These are phyloP conservation scores for Hydriomena furcata DNA, from an alignment of 2,888 invertebrate species.

Conservation along the genomic window DNA sequence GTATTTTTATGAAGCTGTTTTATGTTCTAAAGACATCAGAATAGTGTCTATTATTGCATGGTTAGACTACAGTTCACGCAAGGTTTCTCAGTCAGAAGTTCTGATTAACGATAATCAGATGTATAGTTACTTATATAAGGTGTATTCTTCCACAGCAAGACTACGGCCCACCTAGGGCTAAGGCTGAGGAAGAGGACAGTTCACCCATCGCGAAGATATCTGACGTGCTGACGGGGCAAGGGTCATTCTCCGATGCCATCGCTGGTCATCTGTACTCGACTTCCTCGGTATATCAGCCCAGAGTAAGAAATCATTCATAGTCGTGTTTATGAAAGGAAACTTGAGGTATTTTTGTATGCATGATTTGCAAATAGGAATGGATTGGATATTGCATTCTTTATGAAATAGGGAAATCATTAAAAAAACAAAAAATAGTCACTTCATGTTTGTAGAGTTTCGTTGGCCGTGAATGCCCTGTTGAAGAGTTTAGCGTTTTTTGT, in stretches of 20 bases:
- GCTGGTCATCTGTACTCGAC: slow-evolving; percentile 67
- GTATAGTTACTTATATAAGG: background rate
- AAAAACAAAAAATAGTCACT: too few species aligned
- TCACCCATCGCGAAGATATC: slow-evolving; percentile 61
- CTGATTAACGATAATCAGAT: background rate
- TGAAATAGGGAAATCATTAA: too few species aligned
- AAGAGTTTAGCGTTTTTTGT: too few species aligned
- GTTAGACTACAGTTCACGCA: too few species aligned
- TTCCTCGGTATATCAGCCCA: slow-evolving; percentile 61
- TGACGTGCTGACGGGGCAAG: slow-evolving; percentile 65
- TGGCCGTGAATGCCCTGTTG: too few species aligned
- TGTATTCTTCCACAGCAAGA: slow-evolving; percentile 28
- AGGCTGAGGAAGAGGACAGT: slow-evolving; percentile 28
- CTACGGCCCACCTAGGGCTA: slow-evolving; percentile 22
- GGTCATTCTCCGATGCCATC: slow-evolving; percentile 59
- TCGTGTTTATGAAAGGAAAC: background rate
- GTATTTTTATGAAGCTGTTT: too few species aligned
- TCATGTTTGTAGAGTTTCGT: too few species aligned
- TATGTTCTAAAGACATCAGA: too few species aligned
- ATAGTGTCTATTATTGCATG: too few species aligned
- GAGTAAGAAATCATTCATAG: slow-evolving; percentile 47
- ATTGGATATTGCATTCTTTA: too few species aligned
- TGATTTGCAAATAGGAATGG: too few species aligned
- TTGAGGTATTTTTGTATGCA: slow-evolving; percentile 1
- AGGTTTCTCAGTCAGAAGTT: background rate